Percentiles rank a stretch among this genome's conserved stretches.
phyloP scores from a whole-genome alignment of 2,113 vertebrate species.

The Dunckerocampus dactyliophorus region DNA sequence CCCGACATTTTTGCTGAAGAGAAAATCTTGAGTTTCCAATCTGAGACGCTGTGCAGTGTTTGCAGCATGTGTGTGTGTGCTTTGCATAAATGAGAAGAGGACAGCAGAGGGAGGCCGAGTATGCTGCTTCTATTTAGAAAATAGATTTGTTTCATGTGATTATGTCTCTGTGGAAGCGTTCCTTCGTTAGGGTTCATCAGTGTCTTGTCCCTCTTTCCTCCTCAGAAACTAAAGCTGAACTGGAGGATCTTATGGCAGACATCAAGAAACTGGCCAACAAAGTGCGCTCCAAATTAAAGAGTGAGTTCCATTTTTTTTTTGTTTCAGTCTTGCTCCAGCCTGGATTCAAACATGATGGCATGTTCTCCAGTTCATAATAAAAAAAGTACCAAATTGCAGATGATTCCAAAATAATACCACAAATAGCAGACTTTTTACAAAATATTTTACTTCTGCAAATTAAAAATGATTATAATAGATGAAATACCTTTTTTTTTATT shows the following conservation, averaged over 20 bases:
- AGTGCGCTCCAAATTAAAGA: constrained; percentile 95
- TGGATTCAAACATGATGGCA: no score
- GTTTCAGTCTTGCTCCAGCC: neutral
- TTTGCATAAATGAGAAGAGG: neutral
- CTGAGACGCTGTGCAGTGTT: neutral
- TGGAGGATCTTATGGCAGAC: constrained; percentile 93
- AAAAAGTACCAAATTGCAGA: no score
- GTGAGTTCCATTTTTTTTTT: constrained; percentile 73
- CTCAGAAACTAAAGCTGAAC: constrained; percentile 89
- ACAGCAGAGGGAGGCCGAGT: neutral
- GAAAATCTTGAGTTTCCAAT: neutral
- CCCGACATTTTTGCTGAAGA: neutral
- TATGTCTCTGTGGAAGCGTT: constrained; percentile 24
- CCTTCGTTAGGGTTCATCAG: neutral
- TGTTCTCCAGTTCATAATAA: no score
- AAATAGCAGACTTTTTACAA: no score
- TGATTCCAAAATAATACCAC: no score
- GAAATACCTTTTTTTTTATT: no score
- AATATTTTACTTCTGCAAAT: no score
- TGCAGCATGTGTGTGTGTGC: neutral
- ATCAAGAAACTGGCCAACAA: constrained; percentile 97
- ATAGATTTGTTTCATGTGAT: constrained; percentile 13
- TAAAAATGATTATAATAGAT: no score
- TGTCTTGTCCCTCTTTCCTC: constrained; percentile 10
- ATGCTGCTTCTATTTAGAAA: constrained; percentile 4